Base-by-base conservation (phyloP, 2,888 invertebrate genomes). In the Portevinia maculata region DNA sequence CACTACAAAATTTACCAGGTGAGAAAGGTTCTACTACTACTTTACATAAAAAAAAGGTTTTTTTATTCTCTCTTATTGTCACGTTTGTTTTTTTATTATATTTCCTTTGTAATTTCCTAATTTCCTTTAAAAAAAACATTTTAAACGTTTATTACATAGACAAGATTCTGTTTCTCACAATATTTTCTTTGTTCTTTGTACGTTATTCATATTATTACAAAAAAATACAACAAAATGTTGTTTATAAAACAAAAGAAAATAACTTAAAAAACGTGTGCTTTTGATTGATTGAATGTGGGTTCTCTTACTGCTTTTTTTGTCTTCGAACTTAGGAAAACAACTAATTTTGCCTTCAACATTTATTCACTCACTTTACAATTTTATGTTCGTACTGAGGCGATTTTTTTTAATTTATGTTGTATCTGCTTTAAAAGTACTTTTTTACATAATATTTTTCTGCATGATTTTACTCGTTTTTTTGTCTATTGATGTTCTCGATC, bases 1-100 rank as follows among this genome's bases (percentile, higher is more conserved):
- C 90, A 88, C 91, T 90, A 89, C 90, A 95, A 96, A 97, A 95
- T 96, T 96, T 96, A 96, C 96, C 96, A 96, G 96, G 97, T 97
- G 94, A 93, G 93, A 92, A 92, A 87, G 87, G 83, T 67, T 76
- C 70, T 62, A 64, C 71, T 76, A 64, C 71, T 76, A 65, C 70
- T 76, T 65, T 76, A 48, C 57, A 60, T 76, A 76, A 60, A 64
- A 79, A n/a, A 70, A 64, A 46, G 57, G 64, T 46, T 65, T 65
- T 55, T 55, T 62, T 34, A 37, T 21, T 69, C 55, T 69, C 50
- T 74, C 73, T 73, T 48, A 65, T 74, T 69, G 74, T 79, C 65
- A 69, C 39, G 48, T 62, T 64, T 64, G 60, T 62, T 71, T 71
- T 59, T 50, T 52, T n/a, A 55, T 55, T 60, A 39, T 65, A 60